Conservation (phyloP, 2,888 invertebrate genomes). For the Diaphora mendica region DNA sequence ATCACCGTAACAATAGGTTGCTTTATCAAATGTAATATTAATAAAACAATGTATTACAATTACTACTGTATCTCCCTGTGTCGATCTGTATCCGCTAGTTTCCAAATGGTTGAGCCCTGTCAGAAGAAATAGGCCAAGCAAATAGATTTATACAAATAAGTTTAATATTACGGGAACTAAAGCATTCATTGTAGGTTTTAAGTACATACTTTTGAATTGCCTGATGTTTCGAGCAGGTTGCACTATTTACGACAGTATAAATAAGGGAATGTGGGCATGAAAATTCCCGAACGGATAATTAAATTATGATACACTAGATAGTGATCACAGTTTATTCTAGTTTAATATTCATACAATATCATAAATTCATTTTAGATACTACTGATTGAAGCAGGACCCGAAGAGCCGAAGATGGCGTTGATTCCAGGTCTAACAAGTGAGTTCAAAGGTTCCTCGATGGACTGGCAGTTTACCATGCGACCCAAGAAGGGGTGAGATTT, state of each 20-base stretch:
- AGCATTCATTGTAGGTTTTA: background rate
- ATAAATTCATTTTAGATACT: constrained; percentile 61
- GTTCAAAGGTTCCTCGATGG: constrained; percentile 74
- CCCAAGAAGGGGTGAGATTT: constrained; percentile 76
- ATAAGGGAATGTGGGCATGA: background rate
- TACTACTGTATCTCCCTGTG: background rate
- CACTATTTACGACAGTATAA: background rate
- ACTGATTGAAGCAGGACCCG: constrained; percentile 76
- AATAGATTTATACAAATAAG: background rate
- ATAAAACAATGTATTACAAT: background rate
- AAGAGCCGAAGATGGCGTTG: constrained; percentile 77
- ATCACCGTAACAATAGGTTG: background rate
- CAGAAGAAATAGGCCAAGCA: background rate
- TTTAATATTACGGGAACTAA: too few relatives aligned
- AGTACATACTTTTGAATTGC: background rate
- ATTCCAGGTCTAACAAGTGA: constrained; percentile 80
- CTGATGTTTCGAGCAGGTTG: background rate
- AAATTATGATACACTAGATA: background rate
- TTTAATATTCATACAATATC: background rate
- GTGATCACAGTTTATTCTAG: too few relatives aligned
- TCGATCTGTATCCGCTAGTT: background rate
- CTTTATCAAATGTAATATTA: background rate
- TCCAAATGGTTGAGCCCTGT: background rate
- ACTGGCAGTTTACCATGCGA: constrained; percentile 79
- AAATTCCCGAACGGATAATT: too few relatives aligned